phyloP scores from a whole-genome alignment of 2,888 invertebrate genomes.

The Eupithecia dodoneata region DNA sequence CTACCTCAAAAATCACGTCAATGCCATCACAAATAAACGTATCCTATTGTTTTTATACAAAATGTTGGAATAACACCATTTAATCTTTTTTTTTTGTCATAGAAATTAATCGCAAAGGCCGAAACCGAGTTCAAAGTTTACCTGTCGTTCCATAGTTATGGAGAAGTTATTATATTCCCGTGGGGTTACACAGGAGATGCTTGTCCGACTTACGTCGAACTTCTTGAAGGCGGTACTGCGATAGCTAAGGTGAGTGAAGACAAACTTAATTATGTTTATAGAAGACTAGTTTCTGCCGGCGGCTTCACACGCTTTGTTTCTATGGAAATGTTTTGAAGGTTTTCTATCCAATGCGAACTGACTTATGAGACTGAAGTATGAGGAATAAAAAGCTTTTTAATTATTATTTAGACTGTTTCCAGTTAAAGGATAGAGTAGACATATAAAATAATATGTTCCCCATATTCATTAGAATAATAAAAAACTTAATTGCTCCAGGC shows the following conservation, averaged over 20 bases:
- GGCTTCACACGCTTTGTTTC: too few species aligned
- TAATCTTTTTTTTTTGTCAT: background rate
- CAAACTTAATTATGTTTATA: background rate
- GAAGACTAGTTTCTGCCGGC: background rate
- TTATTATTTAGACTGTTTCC: too few species aligned
- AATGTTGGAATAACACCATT: background rate
- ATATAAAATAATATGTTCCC: background rate
- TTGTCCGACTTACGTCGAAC: slow-evolving; percentile 72
- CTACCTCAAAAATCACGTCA: too few species aligned
- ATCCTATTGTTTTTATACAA: too few species aligned
- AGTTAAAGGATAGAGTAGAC: background rate
- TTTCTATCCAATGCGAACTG: too few species aligned
- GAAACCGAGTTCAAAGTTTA: slow-evolving; percentile 68
- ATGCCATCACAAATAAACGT: too few species aligned
- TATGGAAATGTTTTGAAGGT: too few species aligned
- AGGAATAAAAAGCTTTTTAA: too few species aligned
- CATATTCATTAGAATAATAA: background rate
- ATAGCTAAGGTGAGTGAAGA: slow-evolving; percentile 69
- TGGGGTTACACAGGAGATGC: slow-evolving; percentile 76
- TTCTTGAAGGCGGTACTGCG: slow-evolving; percentile 74
- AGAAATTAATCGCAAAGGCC: slow-evolving; percentile 59
- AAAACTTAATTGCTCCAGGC: slow-evolving; percentile 55
- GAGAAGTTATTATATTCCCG: slow-evolving; percentile 77
- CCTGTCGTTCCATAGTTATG: slow-evolving; percentile 77
- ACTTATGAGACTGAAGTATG: too few species aligned